Conservation (phyloP, 2,797 vertebrate species). For the Sardinella longiceps region DNA sequence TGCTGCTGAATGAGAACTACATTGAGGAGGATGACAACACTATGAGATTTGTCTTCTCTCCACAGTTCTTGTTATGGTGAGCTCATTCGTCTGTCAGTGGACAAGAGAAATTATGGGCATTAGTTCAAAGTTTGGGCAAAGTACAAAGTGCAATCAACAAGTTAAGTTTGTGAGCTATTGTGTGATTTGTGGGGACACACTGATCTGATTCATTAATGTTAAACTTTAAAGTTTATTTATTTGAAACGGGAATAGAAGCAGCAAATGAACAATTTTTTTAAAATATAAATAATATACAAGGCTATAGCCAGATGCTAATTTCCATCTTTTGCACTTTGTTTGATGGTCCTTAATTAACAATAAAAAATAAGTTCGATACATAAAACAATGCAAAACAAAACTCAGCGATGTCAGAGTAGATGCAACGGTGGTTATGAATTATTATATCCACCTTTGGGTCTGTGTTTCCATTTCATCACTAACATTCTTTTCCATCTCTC, state of each 20-base stretch:
- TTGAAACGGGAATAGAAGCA: no score
- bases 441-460: neutral
- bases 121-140: neutral
- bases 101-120: neutral
- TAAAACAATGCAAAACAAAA: neutral
- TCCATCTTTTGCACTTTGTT: no score
- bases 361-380: no score
- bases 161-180: neutral
- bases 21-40: constrained; percentile 70
- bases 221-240: no score
- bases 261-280: no score
- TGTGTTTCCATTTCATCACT: constrained; percentile 33
- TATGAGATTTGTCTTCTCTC: constrained; percentile 82
- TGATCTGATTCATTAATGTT: neutral
- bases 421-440: no score
- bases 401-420: neutral
- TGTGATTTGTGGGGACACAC: neutral
- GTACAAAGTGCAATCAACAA: neutral
- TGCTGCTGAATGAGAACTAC: constrained; percentile 68
- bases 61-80: constrained; percentile 91
- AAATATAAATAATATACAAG: no score
- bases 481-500: neutral
- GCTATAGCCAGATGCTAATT: no score
- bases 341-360: no score
- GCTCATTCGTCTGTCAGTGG: constrained; percentile 43